Evolutionary conservation across 2,113 vertebrate genomes (phyloP), one percentile per base, ranked within the genome.

Genomic region (Fregata magnificens): DNA sequence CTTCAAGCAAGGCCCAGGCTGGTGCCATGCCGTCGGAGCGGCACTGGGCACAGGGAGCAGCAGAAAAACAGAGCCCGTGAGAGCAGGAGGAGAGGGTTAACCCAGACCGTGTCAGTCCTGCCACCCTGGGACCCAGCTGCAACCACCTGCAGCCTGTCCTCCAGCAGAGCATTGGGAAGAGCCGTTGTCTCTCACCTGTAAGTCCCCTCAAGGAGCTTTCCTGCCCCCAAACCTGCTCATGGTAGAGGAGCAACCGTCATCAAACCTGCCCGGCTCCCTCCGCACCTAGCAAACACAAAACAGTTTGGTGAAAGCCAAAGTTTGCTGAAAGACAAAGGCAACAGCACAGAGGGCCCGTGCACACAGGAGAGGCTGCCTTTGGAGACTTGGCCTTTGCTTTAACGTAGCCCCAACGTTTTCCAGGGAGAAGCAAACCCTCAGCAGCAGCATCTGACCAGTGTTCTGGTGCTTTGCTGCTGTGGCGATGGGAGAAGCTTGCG

Each of bases 241-340:
- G 26, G 17, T 0, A 31, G 28, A 26, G 36, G 5, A 63, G 34
- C 3, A 3, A 17, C 32, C 31, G 4, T 4, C 49, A 13, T 1
- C 53, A 31, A 24, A 45, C 11, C 20, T 2, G 1, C 61, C 25
- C 3, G 1, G 19, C 49, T 56, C 21, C 38, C 61, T 40, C 50
- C 1, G 0, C 22, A 3, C 21, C 26, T 3, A 6, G 18, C 3
- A 0, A 36, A 25, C 24, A 6, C 18, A 0, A 5, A 13, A 8
- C 34, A 6, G 18, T 3, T 6, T 2, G 1, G 71, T 5, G 2
- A n/a, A 45, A 52, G 49, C 24, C 2, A 0, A 12, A 13, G 26
- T 13, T 47, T 10, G 25, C 29, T 8, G 14, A 14, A 44, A 36
- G 56, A 24, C 18, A 17, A 24, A 38, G 11, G 18, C 58, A 22